Percentiles rank a stretch among this genome's conserved stretches.
Evolutionary conservation across 2,888 invertebrate genomes (phyloP).

Genomic region (Lithophane socia): DNA sequence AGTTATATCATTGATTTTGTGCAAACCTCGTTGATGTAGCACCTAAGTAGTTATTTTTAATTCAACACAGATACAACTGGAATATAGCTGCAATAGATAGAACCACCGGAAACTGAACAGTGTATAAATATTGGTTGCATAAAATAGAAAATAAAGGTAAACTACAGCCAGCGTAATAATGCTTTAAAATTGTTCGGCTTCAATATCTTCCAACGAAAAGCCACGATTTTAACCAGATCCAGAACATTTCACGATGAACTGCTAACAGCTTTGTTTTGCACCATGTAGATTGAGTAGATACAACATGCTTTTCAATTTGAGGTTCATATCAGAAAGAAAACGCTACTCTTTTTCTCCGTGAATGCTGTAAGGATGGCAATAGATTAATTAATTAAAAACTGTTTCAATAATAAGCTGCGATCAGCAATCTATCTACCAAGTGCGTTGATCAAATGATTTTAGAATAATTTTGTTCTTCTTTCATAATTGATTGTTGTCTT

Average conservation of each 20-base stretch:
- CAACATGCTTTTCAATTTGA: neutral
- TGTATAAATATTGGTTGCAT: neutral
- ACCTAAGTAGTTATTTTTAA: no score
- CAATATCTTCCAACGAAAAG: neutral
- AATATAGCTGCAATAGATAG: no score
- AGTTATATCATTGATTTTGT: neutral
- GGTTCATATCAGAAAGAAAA: neutral
- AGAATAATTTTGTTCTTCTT: neutral
- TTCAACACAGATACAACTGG: neutral
- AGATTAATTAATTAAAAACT: neutral
- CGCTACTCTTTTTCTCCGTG: neutral
- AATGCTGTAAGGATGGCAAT: neutral
- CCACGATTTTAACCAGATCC: constrained; percentile 8
- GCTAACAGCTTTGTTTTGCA: neutral
- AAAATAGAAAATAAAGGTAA: neutral
- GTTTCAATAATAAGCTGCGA: neutral
- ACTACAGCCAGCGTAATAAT: neutral
- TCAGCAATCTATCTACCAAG: neutral
- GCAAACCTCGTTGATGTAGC: neutral
- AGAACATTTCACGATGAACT: neutral
- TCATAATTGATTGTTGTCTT: neutral
- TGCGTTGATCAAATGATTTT: neutral
- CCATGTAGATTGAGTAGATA: neutral
- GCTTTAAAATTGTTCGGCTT: neutral
- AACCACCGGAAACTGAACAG: no score